Base-by-base conservation (phyloP, 2,888 invertebrate species). In the Drosophila flavopinicola region DNA sequence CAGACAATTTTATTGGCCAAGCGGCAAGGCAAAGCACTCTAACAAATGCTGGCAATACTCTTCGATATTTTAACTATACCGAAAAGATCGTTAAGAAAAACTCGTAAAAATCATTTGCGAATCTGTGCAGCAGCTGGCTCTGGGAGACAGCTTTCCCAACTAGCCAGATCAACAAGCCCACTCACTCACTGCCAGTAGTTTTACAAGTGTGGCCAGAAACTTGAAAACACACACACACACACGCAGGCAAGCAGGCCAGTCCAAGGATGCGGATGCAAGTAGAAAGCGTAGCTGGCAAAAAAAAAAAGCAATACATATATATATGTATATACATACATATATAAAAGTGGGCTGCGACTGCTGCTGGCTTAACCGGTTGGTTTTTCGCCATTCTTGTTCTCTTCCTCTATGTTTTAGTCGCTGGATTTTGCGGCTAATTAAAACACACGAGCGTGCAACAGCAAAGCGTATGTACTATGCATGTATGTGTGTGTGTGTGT, bases 381-480 rank as follows among this genome's bases (percentile, higher is more conserved):
- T 9, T 7, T 23, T 20, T 13, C 30, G 48, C 69, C 29, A 68
- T 64, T 75, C 72, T 57, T 52, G 56, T 56, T 69, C 47, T 68
- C 39, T 47, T 37, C 45, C 66, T 37, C 25, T 48, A 13, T 64
- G 33, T 54, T 47, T 32, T 42, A 41, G 54, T 58, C 63, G 63
- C 38, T 37, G 20, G 48, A 56, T 65, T 75, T 78, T 82, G 67
- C 79, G 85, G 76, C 65, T 78, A 82, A 78, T 85, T 85, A 85
- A 85, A 82, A 77, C 68, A 56, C 64, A 68, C 24, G 33, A 68
- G 67, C 57, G 51, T 67, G 56, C 75, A 65, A 61, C 75, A 61
- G 54, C 33, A 39, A 38, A 52, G 10, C 42, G 6, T 35, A 56
- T 59, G 20, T n/a, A n/a, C n/a, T n/a, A n/a, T 4, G 54, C 42